Percentiles rank a stretch among this genome's conserved stretches.
These are phyloP conservation scores for Leucoraja ocellata DNA, from an alignment of 2,797 vertebrate genomes.

Conservation along the genomic window DNA sequence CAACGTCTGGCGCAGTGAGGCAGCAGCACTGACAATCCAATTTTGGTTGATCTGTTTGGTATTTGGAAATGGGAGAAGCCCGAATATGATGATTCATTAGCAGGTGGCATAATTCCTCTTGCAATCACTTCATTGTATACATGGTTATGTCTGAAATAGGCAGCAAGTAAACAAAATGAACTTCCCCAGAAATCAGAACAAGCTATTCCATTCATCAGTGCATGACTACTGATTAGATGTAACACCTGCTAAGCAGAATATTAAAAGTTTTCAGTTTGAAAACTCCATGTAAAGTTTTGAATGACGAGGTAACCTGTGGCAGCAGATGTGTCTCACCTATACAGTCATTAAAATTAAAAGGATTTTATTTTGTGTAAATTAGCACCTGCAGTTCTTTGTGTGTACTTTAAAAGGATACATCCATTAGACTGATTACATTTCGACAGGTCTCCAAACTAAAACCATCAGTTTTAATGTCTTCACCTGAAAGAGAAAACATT, in stretches of 20 bases:
- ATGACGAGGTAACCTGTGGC: too few species aligned
- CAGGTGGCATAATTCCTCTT: not conserved
- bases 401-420: conserved; percentile 65
- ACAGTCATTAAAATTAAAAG: not conserved
- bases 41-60: not conserved
- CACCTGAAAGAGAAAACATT: conserved; percentile 49
- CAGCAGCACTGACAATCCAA: too few species aligned
- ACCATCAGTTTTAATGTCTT: conserved; percentile 70
- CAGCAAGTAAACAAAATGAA: too few species aligned
- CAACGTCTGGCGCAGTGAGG: too few species aligned
- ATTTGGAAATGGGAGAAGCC: not conserved
- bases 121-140: not conserved
- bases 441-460: conserved; percentile 73
- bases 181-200: not conserved
- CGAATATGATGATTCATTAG: not conserved
- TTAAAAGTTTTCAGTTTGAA: not conserved
- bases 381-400: too few species aligned
- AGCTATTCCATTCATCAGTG: not conserved
- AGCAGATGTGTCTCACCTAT: not conserved
- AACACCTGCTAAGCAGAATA: not conserved
- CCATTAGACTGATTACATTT: conserved; percentile 77
- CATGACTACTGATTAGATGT: not conserved
- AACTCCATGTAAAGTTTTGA: too few species aligned
- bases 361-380: too few species aligned
- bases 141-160: not conserved